phyloP scores from a whole-genome alignment of 2,797 vertebrate species.

The Ceyx erithaca region DNA sequence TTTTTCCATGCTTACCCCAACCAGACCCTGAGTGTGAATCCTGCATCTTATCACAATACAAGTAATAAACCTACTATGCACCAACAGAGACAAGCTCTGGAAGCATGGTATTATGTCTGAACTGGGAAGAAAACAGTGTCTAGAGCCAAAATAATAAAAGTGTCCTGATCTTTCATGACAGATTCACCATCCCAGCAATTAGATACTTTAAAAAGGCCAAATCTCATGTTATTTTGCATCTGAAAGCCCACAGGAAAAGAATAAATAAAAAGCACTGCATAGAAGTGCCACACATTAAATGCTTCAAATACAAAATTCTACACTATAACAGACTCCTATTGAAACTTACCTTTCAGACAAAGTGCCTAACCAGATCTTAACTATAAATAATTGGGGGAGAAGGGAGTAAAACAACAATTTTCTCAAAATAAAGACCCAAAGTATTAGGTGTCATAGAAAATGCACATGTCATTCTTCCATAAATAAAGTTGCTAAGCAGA shows the following conservation, averaged over 20 bases:
- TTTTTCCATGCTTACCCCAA: neutral
- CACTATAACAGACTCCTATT: conserved; percentile 8
- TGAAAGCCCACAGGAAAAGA: conserved; percentile 43
- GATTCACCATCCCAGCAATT: conserved; percentile 34
- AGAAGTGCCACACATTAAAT: neutral
- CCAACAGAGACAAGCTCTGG: neutral
- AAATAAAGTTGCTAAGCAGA: conserved; percentile 69
- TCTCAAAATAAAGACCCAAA: conserved; percentile 62
- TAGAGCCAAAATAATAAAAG: neutral
- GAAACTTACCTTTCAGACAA: conserved; percentile 56
- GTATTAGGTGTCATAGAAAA: conserved; percentile 60
- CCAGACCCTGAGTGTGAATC: neutral
- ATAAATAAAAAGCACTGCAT: conserved; percentile 32
- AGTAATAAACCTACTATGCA: neutral
- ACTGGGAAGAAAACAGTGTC: neutral
- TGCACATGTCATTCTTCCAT: conserved; percentile 59
- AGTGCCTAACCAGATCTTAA: conserved; percentile 56
- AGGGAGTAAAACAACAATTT: conserved; percentile 50
- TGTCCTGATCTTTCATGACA: conserved; percentile 17
- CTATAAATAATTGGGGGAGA: conserved; percentile 43
- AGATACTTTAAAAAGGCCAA: conserved; percentile 43
- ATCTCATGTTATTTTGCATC: conserved; percentile 41
- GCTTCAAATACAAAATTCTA: conserved; percentile 18
- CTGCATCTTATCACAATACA: neutral
- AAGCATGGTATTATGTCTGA: neutral